These are phyloP conservation scores for Mionectes macconnelli DNA, from an alignment of 2,113 vertebrate genomes.

Conservation along the genomic window DNA sequence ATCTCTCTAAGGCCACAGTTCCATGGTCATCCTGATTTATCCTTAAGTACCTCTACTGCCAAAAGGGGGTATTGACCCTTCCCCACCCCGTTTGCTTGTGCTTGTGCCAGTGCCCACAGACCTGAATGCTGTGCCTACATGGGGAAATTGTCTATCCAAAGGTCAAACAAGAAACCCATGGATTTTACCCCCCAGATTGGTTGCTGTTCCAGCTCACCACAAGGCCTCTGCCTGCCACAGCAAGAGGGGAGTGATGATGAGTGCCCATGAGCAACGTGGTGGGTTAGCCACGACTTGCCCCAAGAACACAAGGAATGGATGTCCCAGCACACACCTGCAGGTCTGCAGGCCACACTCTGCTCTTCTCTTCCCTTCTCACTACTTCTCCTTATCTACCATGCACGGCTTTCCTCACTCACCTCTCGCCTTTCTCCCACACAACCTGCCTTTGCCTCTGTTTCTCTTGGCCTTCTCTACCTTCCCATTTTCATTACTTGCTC, in stretches of 20 bases:
- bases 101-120: not conserved
- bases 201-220: not conserved
- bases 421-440: not conserved
- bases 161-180: not conserved
- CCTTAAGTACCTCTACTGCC: not conserved
- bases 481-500: not conserved
- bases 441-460: not conserved
- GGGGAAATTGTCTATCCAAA: not conserved
- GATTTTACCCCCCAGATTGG: not conserved
- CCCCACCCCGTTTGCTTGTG: not conserved
- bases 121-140: rapidly evolving
- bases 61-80: not conserved
- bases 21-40: rapidly evolving
- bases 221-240: not conserved
- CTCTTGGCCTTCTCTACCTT: not conserved
- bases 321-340: not conserved
- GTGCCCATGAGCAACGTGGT: rapidly evolving
- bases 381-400: not conserved
- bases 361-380: not conserved
- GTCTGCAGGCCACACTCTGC: not conserved
- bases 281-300: not conserved
- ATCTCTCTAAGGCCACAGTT: not conserved
- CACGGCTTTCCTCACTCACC: not conserved
- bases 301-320: not conserved
- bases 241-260: not conserved